Percentiles rank a stretch among this genome's conserved stretches.
Conservation (phyloP, 35 echinoderm and acorn worm genomes). For the Patiria miniata region DNA sequence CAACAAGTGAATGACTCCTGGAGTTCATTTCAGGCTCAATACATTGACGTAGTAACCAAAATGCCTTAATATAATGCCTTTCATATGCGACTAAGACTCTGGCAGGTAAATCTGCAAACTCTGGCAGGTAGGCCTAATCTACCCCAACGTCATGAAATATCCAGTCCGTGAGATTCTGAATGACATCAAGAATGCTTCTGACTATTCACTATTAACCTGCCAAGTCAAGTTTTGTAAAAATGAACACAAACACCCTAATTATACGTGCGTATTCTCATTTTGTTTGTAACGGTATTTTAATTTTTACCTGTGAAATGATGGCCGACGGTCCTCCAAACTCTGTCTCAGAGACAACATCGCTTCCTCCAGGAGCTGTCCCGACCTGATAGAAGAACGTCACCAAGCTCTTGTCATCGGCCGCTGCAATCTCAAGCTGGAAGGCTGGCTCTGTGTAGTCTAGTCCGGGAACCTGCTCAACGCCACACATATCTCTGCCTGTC, state of each 20-base stretch:
- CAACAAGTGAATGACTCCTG: no score
- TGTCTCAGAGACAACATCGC: slow-evolving; percentile 33
- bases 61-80: no score
- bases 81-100: no score
- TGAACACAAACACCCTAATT: neutral
- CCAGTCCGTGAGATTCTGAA: neutral
- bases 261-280: neutral
- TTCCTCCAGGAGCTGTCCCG: slow-evolving; percentile 43
- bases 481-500: neutral
- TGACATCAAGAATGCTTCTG: neutral
- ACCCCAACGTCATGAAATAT: neutral
- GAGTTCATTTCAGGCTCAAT: no score
- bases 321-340: slow-evolving; percentile 37
- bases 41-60: no score
- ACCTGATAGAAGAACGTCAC: slow-evolving; percentile 39
- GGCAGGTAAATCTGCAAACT: no score
- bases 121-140: neutral
- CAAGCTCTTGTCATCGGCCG: slow-evolving; percentile 37
- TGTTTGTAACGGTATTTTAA: neutral
- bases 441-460: slow-evolving; percentile 56
- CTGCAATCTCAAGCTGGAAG: slow-evolving; percentile 36
- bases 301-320: slow-evolving; percentile 10
- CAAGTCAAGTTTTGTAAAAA: neutral
- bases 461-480: slow-evolving; percentile 38
- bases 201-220: neutral